phyloP scores from a whole-genome alignment of 2,888 invertebrate species.

The Escarpia spicata region DNA sequence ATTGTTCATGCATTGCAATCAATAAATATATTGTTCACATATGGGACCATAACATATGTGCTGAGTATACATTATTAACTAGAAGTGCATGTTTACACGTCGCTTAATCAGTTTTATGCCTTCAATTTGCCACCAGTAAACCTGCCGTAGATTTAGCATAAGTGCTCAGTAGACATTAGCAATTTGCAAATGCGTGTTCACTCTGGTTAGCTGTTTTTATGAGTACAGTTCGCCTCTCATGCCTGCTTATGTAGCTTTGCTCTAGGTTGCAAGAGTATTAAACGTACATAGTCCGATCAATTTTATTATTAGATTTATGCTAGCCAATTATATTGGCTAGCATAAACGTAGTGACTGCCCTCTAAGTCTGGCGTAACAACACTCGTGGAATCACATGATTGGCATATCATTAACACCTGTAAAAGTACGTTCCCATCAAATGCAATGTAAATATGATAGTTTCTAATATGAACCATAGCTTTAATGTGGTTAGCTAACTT shows the following conservation, averaged over 20 bases:
- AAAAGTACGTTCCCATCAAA: not conserved
- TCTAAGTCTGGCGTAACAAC: not conserved
- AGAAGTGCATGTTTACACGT: not conserved
- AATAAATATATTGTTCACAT: slow-evolving; percentile 16
- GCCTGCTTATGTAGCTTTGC: not conserved
- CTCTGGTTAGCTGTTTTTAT: not conserved
- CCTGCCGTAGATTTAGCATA: too few relatives aligned
- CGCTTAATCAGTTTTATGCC: slow-evolving; percentile 5
- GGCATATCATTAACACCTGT: not conserved
- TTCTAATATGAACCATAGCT: too few relatives aligned
- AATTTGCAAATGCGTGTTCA: slow-evolving; percentile 22
- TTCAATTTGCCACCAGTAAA: not conserved
- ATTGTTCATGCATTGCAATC: not conserved
- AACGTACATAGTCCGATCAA: not conserved
- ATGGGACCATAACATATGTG: not conserved
- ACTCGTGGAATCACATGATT: not conserved
- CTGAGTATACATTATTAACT: not conserved
- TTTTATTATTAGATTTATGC: not conserved
- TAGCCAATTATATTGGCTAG: not conserved
- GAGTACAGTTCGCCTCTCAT: not conserved
- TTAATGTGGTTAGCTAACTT: too few relatives aligned
- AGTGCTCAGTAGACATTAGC: not conserved
- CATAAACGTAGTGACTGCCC: not conserved
- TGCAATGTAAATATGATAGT: not conserved
- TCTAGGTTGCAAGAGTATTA: not conserved